Evolutionary conservation across 1,140 invertebrate species (phyloP).

Genomic region (Rhyzopertha dominica): DNA sequence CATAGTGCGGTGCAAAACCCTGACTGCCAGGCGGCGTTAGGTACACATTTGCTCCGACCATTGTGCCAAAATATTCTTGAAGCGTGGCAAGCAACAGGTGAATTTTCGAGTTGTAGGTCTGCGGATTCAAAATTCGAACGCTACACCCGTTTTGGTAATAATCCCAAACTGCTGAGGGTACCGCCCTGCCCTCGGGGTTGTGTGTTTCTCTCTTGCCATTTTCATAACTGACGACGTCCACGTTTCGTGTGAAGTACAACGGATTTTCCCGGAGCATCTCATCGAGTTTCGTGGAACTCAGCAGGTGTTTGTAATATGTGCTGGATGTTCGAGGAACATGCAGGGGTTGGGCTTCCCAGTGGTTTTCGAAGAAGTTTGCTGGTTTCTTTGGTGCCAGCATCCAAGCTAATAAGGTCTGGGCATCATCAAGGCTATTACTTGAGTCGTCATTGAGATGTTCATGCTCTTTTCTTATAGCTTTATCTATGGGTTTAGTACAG

Average conservation of each 20-base stretch:
- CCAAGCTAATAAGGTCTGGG: constrained; percentile 61
- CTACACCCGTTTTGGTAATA: constrained; percentile 88
- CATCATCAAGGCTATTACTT: too few relatives aligned
- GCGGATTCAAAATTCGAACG: constrained; percentile 89
- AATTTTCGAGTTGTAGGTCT: constrained; percentile 69
- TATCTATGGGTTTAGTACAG: too few relatives aligned
- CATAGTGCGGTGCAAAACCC: constrained; percentile 97
- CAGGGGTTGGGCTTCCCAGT: constrained; percentile 80
- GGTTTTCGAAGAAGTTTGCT: constrained; percentile 59
- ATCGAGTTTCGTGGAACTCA: constrained; percentile 73
- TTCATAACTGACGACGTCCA: constrained; percentile 84
- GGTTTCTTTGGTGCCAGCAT: constrained; percentile 61
- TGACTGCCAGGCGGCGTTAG: constrained; percentile 92
- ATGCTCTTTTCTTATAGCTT: too few relatives aligned
- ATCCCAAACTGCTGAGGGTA: constrained; percentile 83
- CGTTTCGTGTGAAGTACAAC: constrained; percentile 77
- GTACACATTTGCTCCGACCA: constrained; percentile 93
- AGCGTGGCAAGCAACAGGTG: constrained; percentile 66
- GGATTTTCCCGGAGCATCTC: constrained; percentile 68
- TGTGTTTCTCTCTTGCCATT: constrained; percentile 77
- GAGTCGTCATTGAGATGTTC: too few relatives aligned
- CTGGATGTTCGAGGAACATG: constrained; percentile 61
- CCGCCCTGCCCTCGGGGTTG: constrained; percentile 71
- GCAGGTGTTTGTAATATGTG: constrained; percentile 67
- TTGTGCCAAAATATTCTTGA: constrained; percentile 91